Base-by-base conservation (phyloP, 2,888 invertebrate species). In the Drosophila algonquin region DNA sequence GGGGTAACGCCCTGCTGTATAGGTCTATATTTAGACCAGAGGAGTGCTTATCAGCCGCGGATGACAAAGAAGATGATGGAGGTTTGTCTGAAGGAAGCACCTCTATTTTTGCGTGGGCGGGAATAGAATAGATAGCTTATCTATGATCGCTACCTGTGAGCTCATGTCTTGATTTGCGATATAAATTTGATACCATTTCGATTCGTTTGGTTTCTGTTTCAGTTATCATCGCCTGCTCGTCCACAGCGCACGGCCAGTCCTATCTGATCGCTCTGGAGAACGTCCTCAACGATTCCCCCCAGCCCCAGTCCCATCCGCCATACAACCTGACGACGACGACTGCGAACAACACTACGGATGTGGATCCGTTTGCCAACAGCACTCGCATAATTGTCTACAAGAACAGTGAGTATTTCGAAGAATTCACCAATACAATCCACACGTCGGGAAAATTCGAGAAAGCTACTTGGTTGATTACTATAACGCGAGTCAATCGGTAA, bases 191-290 rank as follows among this genome's bases (percentile, higher is more conserved):
- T 67, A 73, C 52, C 47, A 46, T 51, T 72, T 45, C 73, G 50
- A 35, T 48, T 73, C 53, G 18, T 27, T 52, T 35, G 57, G 18
- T 50, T 55, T 45, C 46, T 48, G 79, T 91, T 91, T 83, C 90
- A 91, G 92, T 91, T 75, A 81, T 91, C 77, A 81, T 85, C 76
- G 86, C 80, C 77, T 81, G 74, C 72, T 76, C 87, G 80, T 74
- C 82, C 54, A 75, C 82, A 63, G 77, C 84, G 75, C 77, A 88
- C 70, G 90, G 87, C 21, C 91, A 91, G 65, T 86, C 90, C 52
- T 89, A 89, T 79, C 68, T 90, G 54, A 68, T 85, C 7, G 76
- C 84, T 7, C 53, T 83, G 64, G 84, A 87, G 61, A 79, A 87
- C 72, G 77, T 72, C 53, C 73, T 87, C 3, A 35, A 72, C 9